Evolutionary conservation across 1,140 invertebrate genomes (phyloP).

Genomic region (Anastrepha obliqua): DNA sequence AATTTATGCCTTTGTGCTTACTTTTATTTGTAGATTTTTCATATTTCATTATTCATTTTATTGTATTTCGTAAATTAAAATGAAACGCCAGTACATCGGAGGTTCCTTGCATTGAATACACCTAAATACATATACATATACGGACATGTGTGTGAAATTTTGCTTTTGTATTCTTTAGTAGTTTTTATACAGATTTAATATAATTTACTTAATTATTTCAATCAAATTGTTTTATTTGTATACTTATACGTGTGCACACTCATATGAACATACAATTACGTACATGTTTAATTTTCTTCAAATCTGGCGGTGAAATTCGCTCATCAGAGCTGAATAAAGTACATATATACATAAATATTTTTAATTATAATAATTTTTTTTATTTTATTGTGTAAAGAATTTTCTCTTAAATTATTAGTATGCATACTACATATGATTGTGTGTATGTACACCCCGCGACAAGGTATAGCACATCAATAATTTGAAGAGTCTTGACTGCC

Average conservation of each 20-base stretch:
- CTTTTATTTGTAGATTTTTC: not conserved
- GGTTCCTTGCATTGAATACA: constrained; percentile 24
- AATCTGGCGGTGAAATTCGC: constrained; percentile 50
- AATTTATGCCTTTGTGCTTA: not conserved
- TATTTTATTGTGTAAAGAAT: not conserved
- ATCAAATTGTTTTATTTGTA: not conserved
- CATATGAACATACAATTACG: not conserved
- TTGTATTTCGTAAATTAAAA: not conserved
- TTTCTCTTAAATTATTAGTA: not conserved
- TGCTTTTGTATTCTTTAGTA: not conserved
- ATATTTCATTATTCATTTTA: not conserved
- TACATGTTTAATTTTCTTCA: constrained; percentile 24
- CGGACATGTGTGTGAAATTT: not conserved
- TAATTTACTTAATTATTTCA: constrained; percentile 10
- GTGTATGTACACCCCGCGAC: not conserved
- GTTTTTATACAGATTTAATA: not conserved
- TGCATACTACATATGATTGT: not conserved
- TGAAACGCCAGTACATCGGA: constrained; percentile 49
- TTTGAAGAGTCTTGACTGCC: too few species aligned
- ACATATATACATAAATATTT: constrained; percentile 4
- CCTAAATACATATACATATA: not conserved
- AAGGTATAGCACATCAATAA: too few species aligned
- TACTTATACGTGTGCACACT: not conserved
- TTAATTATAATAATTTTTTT: not conserved
- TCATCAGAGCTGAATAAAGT: constrained; percentile 2